Conservation (phyloP, 2,888 invertebrate species). For the Disparrhopalites patrizii region DNA sequence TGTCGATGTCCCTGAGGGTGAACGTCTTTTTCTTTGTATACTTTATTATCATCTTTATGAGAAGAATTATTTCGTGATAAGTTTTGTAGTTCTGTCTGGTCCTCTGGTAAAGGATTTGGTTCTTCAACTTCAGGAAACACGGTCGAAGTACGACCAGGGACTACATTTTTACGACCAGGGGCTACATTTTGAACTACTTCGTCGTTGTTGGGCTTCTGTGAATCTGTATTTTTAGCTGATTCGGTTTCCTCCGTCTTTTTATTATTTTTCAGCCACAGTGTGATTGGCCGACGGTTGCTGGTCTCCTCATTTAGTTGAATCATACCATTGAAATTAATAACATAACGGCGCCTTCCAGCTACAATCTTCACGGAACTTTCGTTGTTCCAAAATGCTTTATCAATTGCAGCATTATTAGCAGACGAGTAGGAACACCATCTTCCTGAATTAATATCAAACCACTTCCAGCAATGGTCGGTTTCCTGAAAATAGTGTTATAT, state of each 20-base stretch:
- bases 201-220: neutral
- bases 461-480: conserved; percentile 63
- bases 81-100: neutral
- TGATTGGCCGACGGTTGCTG: conserved; percentile 73
- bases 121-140: conserved; percentile 6
- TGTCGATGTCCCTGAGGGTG: neutral
- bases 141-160: neutral
- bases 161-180: too few relatives aligned
- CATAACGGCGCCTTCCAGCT: conserved; percentile 69
- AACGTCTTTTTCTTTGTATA: conserved; percentile 1
- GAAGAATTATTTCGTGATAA: neutral
- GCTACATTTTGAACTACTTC: neutral
- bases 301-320: conserved; percentile 70
- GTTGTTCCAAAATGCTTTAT: conserved; percentile 71
- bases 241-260: conserved; percentile 13
- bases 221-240: neutral
- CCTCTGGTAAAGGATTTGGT: neutral
- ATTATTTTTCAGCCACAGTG: conserved; percentile 56
- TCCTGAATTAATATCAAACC: conserved; percentile 76
- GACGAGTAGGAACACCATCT: conserved; percentile 73
- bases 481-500: conserved; percentile 39
- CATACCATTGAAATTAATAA: conserved; percentile 74
- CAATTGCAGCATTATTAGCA: conserved; percentile 68
- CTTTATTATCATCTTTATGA: neutral
- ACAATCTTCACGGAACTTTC: conserved; percentile 66